These are phyloP conservation scores for Bombus consobrinus DNA, from an alignment of 1,140 invertebrate genomes.

Conservation along the genomic window DNA sequence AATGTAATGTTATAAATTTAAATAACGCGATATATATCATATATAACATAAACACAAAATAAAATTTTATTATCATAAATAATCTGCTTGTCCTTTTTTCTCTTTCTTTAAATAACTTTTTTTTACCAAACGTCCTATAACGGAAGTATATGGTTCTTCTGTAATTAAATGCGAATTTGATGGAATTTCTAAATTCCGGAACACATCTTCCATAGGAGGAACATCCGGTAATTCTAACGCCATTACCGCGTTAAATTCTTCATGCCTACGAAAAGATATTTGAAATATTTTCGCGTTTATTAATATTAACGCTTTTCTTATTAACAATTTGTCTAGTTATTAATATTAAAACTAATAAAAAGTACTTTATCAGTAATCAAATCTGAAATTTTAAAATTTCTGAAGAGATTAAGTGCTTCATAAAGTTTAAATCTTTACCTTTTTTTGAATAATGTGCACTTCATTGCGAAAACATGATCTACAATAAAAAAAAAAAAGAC, in stretches of 20 bases:
- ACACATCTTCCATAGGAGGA: background rate
- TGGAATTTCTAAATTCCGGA: background rate
- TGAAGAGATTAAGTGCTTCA: background rate
- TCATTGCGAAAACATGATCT: slow-evolving; percentile 2
- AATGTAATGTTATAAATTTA: background rate
- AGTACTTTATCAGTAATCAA: background rate
- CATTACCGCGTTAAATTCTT: background rate
- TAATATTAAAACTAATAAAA: no score
- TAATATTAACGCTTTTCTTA: no score
- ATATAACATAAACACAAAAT: background rate
- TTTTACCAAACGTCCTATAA: slow-evolving; percentile 10
- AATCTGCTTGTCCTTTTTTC: background rate
- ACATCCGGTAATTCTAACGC: slow-evolving; percentile 6
- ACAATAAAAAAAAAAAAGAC: background rate
- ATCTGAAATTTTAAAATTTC: background rate
- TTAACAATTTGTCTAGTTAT: background rate
- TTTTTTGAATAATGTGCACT: background rate
- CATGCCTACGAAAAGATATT: background rate
- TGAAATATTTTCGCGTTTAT: no score
- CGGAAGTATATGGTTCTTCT: slow-evolving; percentile 12
- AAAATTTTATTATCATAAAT: background rate
- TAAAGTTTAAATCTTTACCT: background rate
- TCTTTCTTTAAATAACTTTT: background rate
- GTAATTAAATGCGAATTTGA: slow-evolving; percentile 20
- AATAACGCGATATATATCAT: background rate